Evolutionary conservation across 2,113 vertebrate species (phyloP).

Genomic region (Hippolais icterina): DNA sequence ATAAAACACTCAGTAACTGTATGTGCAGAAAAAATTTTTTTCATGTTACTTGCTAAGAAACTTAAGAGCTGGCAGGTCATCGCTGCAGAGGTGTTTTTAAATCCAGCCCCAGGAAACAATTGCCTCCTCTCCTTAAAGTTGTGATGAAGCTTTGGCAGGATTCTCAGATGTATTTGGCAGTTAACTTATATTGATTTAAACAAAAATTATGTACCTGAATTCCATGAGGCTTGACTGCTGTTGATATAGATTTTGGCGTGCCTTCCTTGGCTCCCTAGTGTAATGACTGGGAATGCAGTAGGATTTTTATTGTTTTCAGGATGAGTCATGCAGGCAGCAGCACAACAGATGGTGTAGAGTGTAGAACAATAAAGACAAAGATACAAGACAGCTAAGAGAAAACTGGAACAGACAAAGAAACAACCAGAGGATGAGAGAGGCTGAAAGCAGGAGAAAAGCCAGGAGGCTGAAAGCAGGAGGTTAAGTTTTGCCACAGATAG

Average conservation of each 20-base stretch:
- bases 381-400: slow-evolving; percentile 11
- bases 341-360: slow-evolving; percentile 17
- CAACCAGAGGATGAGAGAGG: not conserved
- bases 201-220: slow-evolving; percentile 32
- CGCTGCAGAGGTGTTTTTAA: slow-evolving; percentile 41
- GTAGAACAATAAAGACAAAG: slow-evolving; percentile 28
- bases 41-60: not conserved
- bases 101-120: slow-evolving; percentile 28
- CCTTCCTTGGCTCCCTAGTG: not conserved
- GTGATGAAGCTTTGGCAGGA: slow-evolving; percentile 31
- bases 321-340: slow-evolving; percentile 52
- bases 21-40: not conserved
- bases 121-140: not conserved
- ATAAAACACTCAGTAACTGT: slow-evolving; percentile 27
- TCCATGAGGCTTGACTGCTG: slow-evolving; percentile 20
- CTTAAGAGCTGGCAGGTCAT: slow-evolving; percentile 7
- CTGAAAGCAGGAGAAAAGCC: not conserved
- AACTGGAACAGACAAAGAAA: not conserved
- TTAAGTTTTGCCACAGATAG: not conserved
- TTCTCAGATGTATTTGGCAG: slow-evolving; percentile 20
- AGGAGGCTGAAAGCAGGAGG: not conserved
- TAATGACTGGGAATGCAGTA: not conserved
- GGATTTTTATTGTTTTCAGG: slow-evolving; percentile 43
- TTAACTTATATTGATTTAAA: slow-evolving; percentile 28
- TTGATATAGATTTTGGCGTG: slow-evolving; percentile 16